These are phyloP conservation scores for Cyanoramphus novaezelandiae DNA, from an alignment of 2,113 vertebrate species.

Conservation along the genomic window DNA sequence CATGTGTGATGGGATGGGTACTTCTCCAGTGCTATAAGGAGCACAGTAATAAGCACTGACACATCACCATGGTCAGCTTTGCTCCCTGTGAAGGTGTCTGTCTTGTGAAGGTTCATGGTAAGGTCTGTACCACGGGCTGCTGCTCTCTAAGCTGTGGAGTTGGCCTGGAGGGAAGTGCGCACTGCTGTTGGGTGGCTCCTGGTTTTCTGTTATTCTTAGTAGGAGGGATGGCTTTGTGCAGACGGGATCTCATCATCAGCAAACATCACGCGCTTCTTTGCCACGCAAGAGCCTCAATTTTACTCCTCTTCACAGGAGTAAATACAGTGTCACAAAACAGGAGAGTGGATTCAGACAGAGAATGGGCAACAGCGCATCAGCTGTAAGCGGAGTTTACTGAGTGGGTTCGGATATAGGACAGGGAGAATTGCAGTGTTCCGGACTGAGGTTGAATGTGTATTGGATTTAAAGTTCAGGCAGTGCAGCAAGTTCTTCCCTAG, in stretches of 20 bases:
- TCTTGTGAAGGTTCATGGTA: neutral
- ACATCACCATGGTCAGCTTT: neutral
- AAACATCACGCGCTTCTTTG: neutral
- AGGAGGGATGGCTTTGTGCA: neutral
- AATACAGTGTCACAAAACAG: neutral
- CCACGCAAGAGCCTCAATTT: neutral
- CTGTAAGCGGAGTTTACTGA: neutral
- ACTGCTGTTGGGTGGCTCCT: neutral
- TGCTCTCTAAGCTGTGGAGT: neutral
- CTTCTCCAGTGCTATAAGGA: neutral
- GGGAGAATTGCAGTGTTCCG: neutral
- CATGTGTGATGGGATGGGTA: neutral
- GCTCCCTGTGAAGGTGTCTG: neutral
- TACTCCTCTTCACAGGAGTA: neutral
- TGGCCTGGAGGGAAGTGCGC: neutral
- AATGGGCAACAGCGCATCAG: neutral
- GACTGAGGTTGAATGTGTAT: neutral
- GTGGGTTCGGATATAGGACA: neutral
- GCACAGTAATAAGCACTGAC: neutral
- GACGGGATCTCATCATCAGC: neutral
- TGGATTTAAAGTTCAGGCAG: neutral
- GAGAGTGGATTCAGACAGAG: neutral
- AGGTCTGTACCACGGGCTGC: neutral
- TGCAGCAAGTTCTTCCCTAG: neutral
- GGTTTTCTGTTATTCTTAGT: neutral